Base-by-base conservation (phyloP, 1,140 invertebrate genomes). In the Mizuhopecten yessoensis region DNA sequence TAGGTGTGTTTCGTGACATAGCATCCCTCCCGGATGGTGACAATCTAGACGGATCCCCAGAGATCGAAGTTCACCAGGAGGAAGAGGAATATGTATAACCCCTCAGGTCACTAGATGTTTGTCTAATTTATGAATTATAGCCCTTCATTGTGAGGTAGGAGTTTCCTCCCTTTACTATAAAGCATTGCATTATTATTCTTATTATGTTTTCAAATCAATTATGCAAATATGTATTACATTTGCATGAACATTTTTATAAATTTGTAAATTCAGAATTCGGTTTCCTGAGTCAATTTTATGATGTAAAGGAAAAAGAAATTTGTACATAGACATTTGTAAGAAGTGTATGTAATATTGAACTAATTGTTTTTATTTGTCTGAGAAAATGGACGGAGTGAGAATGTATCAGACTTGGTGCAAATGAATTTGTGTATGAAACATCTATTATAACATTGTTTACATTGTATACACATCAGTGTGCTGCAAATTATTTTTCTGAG, bases 1-100 rank as follows among this genome's bases (percentile, higher is more conserved):
- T 99, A 87, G 98, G 98, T 0, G 99, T 99, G 57, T 99, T 99
- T 95, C 99, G 98, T 97, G 99, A 99, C 96, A 99, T 99, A 94
- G 98, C 98, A 23, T 98, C 99, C 96, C 96, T 99, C 93, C 99
- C 99, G 49, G 95, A 96, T 88, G 94, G 92, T 86, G 94, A 93
- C n/a, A 94, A 88, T 92, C 87, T 91, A 15, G 89, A 91, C 57
- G 88, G 91, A 75, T 86, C 5, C 17, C 34, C 88, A 86, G 90
- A 88, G n/a, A 89, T 90, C 13, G 93, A 86, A 42, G 88, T 89
- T 23, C 20, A 86, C 23, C 90, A 87, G 42, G 92, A 94, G 34
- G 88, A 88, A 34, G 94, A 94, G 45, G 94, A 94, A 91, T 94
- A 94, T 93, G 94, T 94, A n/a, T 94, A 89, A 94, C 89, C 20